phyloP scores from a whole-genome alignment of 2,888 invertebrate genomes.

The Drosophila kambysellisi region DNA sequence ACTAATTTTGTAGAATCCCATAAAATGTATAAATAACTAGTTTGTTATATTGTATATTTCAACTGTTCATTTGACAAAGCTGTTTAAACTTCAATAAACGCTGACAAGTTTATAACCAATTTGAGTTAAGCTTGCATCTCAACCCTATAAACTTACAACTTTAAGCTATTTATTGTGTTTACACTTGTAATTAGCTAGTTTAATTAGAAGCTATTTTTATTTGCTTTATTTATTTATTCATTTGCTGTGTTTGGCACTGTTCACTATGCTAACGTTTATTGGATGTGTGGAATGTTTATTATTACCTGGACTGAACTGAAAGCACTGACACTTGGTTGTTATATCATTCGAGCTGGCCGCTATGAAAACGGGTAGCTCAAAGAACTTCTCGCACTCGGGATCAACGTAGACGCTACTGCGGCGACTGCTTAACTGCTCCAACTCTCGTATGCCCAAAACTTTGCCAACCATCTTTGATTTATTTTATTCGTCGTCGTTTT shows the following conservation, averaged over 20 bases:
- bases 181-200: slow-evolving; percentile 29
- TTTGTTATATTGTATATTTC: not conserved
- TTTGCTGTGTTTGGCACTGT: slow-evolving; percentile 19
- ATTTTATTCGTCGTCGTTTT: slow-evolving; percentile 21
- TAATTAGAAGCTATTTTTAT: slow-evolving; percentile 2
- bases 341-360: slow-evolving; percentile 84
- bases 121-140: slow-evolving; percentile 4
- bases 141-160: not conserved
- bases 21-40: not conserved
- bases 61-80: not conserved
- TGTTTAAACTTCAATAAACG: slow-evolving; percentile 25
- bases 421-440: slow-evolving; percentile 84
- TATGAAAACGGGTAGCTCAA: slow-evolving; percentile 84
- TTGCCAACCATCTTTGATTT: slow-evolving; percentile 84
- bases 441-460: slow-evolving; percentile 84
- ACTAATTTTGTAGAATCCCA: not conserved
- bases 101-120: slow-evolving; percentile 3
- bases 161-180: slow-evolving; percentile 17
- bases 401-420: slow-evolving; percentile 85
- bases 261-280: slow-evolving; percentile 25
- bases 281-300: slow-evolving; percentile 24
- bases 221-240: slow-evolving; percentile 7
- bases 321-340: slow-evolving; percentile 84
- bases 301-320: slow-evolving; percentile 85
- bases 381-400: slow-evolving; percentile 85